Base-by-base conservation (phyloP, 1,140 invertebrate species). In the Drosophila sturtevanti region DNA sequence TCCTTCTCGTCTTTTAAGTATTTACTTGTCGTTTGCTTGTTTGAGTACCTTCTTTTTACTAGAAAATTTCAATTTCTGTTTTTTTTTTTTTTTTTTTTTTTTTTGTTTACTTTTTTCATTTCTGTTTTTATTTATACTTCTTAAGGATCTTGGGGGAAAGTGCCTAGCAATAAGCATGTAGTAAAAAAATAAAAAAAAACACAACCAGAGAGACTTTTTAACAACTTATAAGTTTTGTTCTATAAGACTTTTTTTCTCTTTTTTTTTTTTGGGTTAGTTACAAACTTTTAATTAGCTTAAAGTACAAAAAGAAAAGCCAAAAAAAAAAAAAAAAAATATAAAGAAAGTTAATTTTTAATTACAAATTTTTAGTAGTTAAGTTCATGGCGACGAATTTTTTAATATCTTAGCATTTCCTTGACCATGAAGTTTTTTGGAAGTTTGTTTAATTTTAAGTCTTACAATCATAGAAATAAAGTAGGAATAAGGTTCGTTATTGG, bases 261-360 rank as follows among this genome's bases (percentile, higher is more conserved):
- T 63, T 54, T 68, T 72, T 63, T 35, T 34, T 63, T 76, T 73
- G 79, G 81, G 80, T 68, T 68, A 21, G 41, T 48, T 18, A 21
- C 68, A 87, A 86, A 86, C 82, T 86, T 86, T 86, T 86, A 86
- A 86, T 86, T 86, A 81, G 82, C 82, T 81, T 79, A 79, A 87
- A 81, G 73, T 86, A 72, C 68, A 60, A 59, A 63, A 56, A 22
- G 41, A 48, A 21, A 10, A 21, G 16, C 18, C 16, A 38, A 63
- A 58, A 68, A 72, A 37, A 44, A 38, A 51, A 58, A 37, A 55
- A 14, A 21, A 44, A 24, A n/a, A n/a, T n/a, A n/a, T n/a, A n/a
- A 24, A 21, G 7, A 75, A 68, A 60, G 72, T 59, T 14, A 62
- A 75, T 75, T 86, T 87, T 86, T 86, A 86, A 86, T 86, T 86